These are phyloP conservation scores for Brachyptera putata DNA, from an alignment of 2,888 invertebrate genomes.

Conservation along the genomic window DNA sequence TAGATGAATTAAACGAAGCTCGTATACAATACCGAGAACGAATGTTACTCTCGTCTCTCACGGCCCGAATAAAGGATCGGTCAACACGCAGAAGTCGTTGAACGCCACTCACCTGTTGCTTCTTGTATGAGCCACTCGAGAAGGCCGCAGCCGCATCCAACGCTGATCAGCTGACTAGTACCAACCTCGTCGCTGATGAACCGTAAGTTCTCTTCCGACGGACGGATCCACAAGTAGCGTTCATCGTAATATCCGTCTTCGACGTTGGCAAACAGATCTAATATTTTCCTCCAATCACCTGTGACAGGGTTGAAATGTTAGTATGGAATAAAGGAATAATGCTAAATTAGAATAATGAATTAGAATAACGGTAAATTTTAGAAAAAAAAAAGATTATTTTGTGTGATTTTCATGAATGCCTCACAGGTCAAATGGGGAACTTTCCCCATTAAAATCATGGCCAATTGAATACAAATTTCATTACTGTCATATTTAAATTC, in stretches of 20 bases:
- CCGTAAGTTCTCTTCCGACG: conserved; percentile 58
- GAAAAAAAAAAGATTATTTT: neutral
- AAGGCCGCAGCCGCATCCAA: conserved; percentile 79
- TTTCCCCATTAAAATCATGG: no score
- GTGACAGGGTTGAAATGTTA: neutral
- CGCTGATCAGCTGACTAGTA: conserved; percentile 54
- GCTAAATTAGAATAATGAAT: neutral
- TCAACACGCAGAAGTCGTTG: no score
- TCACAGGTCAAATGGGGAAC: no score
- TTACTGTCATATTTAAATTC: no score
- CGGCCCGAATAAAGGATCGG: no score
- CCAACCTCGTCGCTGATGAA: conserved; percentile 49
- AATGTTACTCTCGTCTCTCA: no score
- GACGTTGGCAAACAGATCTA: conserved; percentile 5
- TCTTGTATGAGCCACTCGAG: conserved; percentile 72
- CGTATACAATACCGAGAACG: no score
- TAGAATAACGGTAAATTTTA: neutral
- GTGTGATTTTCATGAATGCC: neutral
- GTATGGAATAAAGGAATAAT: neutral
- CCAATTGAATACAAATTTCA: no score
- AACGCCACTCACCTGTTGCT: conserved; percentile 59
- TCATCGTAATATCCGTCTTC: conserved; percentile 23
- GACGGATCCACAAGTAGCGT: conserved; percentile 64
- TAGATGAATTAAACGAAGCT: no score
- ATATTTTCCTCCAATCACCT: conserved; percentile 23